Conservation (phyloP, 30 jellyfish, hydroid and myxozoan species). For the Aurelia sp. region DNA sequence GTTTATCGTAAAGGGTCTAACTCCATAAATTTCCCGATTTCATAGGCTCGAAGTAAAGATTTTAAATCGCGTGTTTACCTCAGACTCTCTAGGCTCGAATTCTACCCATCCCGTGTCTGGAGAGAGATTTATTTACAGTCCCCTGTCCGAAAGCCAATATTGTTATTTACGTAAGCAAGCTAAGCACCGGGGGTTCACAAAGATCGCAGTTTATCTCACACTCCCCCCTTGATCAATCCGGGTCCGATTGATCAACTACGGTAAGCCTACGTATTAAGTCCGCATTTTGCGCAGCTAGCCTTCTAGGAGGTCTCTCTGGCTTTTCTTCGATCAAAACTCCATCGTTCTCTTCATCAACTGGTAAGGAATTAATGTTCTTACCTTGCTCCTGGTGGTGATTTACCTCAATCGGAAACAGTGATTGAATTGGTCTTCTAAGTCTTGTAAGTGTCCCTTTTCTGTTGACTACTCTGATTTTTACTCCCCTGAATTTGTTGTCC, state of each 20-base stretch:
- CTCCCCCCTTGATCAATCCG: no score
- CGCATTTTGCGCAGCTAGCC: slow-evolving; percentile 38
- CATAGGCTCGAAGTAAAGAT: no score
- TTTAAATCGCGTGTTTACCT: no score
- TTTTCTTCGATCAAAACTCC: background rate
- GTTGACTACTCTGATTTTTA: slow-evolving; percentile 26
- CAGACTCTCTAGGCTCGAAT: no score
- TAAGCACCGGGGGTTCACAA: no score
- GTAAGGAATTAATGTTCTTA: background rate
- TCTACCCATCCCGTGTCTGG: no score
- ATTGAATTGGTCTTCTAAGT: slow-evolving; percentile 19
- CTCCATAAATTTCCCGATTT: no score
- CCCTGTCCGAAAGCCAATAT: no score
- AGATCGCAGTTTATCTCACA: no score
- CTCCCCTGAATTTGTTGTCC: slow-evolving; percentile 14
- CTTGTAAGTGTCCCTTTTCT: slow-evolving; percentile 14
- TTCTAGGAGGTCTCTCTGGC: slow-evolving; percentile 30
- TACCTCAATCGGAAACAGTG: slow-evolving; percentile 31
- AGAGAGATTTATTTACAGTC: no score
- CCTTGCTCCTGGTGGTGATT: background rate
- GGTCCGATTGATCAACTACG: slow-evolving; percentile 42
- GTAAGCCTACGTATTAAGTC: slow-evolving; percentile 28
- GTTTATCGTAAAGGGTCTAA: no score
- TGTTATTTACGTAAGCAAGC: no score
- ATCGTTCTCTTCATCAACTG: slow-evolving; percentile 17